Conservation (phyloP, 2,113 vertebrate species). For the Stegostoma tigrinum region DNA sequence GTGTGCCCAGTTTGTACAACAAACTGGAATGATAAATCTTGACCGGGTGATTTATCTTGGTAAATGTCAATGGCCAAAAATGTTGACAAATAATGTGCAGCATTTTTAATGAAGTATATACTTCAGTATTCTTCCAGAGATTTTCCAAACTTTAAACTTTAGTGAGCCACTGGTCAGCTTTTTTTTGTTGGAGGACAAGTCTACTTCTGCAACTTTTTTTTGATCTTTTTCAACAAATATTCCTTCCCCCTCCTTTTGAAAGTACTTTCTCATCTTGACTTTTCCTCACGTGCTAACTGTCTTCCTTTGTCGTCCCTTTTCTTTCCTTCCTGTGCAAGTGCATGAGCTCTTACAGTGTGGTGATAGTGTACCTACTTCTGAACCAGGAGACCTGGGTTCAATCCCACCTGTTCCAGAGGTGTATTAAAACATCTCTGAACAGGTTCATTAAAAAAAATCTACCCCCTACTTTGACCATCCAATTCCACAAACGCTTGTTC, state of each 20-base stretch:
- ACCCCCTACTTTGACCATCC: too few relatives aligned
- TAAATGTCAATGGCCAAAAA: neutral
- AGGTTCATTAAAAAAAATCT: too few relatives aligned
- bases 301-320: neutral
- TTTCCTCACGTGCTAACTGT: neutral
- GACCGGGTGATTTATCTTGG: too few relatives aligned
- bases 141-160: neutral
- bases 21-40: neutral
- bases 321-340: too few relatives aligned
- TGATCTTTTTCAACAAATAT: neutral
- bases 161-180: neutral
- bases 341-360: too few relatives aligned
- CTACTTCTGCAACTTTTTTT: neutral
- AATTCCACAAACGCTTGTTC: too few relatives aligned
- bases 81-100: neutral
- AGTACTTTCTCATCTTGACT: neutral
- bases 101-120: neutral
- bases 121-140: neutral
- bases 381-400: too few relatives aligned
- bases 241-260: neutral
- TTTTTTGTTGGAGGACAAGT: neutral
- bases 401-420: too few relatives aligned
- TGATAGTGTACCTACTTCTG: too few relatives aligned
- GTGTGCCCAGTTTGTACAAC: neutral
- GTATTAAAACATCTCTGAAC: too few relatives aligned